A percentile compares a stretch with the other conserved stretches of the same genome.
These are phyloP conservation scores for Melitaea athalia DNA, from an alignment of 2,888 invertebrate genomes.

Conservation along the genomic window DNA sequence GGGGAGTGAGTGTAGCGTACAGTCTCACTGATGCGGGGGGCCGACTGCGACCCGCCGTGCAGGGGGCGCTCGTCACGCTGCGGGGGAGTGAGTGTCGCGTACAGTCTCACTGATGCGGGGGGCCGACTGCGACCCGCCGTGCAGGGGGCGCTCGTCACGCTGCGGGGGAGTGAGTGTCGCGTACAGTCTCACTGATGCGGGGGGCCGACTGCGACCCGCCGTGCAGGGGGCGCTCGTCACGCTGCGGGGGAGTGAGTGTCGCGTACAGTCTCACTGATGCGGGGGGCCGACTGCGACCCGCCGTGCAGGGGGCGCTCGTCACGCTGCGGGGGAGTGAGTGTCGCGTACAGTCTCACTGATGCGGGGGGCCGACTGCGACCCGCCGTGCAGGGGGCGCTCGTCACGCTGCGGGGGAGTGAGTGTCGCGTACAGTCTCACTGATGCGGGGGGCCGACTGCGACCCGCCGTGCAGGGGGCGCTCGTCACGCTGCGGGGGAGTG, in stretches of 20 bases:
- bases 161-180: conserved; percentile 47
- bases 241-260: too few species aligned
- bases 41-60: conserved; percentile 83
- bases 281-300: not conserved
- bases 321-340: not conserved
- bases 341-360: conserved; percentile 73
- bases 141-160: not conserved
- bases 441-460: conserved; percentile 84
- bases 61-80: conserved; percentile 81
- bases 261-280: too few species aligned
- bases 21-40: too few species aligned
- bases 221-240: too few species aligned
- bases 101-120: too few species aligned
- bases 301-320: not conserved
- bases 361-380: too few species aligned
- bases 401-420: too few species aligned
- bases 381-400: too few species aligned
- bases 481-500: conserved; percentile 68
- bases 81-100: conserved; percentile 34
- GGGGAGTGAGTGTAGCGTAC: too few species aligned
- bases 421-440: too few species aligned
- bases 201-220: conserved; percentile 86
- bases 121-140: not conserved
- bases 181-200: conserved; percentile 80
- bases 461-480: conserved; percentile 85